Percentiles rank a stretch among this genome's conserved stretches.
These are phyloP conservation scores for Trypoxylus dichotomus DNA, from an alignment of 1,140 invertebrate species.

Conservation along the genomic window DNA sequence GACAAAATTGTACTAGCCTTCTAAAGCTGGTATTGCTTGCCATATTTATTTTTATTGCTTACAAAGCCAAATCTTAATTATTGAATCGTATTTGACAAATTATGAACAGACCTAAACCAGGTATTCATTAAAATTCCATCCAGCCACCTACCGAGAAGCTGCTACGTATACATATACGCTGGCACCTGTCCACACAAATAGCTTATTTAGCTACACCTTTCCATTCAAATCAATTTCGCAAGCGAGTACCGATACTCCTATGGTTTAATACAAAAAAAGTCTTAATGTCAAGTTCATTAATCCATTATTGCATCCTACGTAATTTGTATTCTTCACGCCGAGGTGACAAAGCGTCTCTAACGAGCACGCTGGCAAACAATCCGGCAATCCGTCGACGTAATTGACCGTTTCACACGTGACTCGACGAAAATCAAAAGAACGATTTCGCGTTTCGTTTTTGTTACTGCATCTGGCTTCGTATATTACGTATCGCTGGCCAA, in stretches of 20 bases:
- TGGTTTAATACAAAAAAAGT: background rate
- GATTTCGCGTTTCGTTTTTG: background rate
- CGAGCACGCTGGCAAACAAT: background rate
- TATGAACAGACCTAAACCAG: background rate
- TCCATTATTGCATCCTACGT: constrained; percentile 1
- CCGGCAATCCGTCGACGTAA: constrained; percentile 2
- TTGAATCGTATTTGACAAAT: background rate
- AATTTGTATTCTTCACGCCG: background rate
- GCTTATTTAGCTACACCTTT: background rate
- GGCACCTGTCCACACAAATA: background rate
- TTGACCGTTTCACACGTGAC: background rate
- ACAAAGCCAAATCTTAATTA: background rate
- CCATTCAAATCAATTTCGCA: background rate
- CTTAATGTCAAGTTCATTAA: constrained; percentile 20
- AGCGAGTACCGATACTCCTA: background rate
- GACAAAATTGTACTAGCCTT: too few relatives aligned
- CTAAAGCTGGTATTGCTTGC: too few relatives aligned
- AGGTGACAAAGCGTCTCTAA: constrained; percentile 24
- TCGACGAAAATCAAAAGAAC: background rate
- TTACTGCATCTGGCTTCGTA: background rate
- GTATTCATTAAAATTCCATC: background rate
- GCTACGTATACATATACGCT: background rate
- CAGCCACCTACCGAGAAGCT: background rate
- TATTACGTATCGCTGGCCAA: background rate
- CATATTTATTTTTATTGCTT: too few relatives aligned